Evolutionary conservation across 2,888 invertebrate genomes (phyloP).

Genomic region (Tridacna crocea): DNA sequence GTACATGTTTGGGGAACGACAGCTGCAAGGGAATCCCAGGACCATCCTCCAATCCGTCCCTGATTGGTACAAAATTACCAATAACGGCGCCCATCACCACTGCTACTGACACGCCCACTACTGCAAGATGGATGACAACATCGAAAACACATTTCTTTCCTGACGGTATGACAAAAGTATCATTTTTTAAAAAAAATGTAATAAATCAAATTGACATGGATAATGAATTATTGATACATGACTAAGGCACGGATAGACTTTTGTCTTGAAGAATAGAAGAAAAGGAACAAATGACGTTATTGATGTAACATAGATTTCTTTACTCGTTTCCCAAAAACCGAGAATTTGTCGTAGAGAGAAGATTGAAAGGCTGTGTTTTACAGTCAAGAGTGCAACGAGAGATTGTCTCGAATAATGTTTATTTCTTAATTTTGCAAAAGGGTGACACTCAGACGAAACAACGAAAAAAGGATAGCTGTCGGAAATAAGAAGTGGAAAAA

Average conservation of each 20-base stretch:
- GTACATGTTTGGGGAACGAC: neutral
- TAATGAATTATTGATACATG: neutral
- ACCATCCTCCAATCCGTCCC: neutral
- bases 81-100: neutral
- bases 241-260: neutral
- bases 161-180: neutral
- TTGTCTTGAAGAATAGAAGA: no score
- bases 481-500: no score
- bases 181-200: neutral
- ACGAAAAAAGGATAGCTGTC: no score
- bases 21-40: conserved; percentile 6
- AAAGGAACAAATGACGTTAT: no score
- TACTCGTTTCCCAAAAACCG: no score
- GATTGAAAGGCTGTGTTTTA: no score
- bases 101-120: neutral
- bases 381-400: no score
- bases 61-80: neutral
- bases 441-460: no score
- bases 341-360: no score
- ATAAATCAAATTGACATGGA: neutral
- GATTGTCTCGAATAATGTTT: no score
- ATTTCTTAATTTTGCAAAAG: no score
- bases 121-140: neutral
- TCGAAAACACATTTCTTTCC: neutral
- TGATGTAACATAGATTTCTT: no score